A percentile compares a stretch with the other conserved stretches of the same genome.
phyloP scores from a whole-genome alignment of 2,888 invertebrate genomes.

The Adelognathus sp. region DNA sequence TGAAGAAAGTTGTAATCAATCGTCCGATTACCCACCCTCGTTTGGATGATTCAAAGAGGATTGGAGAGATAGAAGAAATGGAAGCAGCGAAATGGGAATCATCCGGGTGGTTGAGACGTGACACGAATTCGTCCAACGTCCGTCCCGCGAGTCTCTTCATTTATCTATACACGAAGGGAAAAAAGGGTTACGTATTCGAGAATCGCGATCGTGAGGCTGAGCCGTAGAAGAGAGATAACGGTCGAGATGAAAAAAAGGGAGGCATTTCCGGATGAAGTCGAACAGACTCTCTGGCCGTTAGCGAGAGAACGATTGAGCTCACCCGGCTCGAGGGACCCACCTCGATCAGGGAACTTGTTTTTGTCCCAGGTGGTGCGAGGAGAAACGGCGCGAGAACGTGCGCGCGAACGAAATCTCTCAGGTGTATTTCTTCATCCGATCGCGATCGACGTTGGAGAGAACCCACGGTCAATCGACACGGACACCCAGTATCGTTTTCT shows the following conservation, averaged over 20 bases:
- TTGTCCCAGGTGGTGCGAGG: constrained; percentile 60
- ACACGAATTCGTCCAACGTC: constrained; percentile 22
- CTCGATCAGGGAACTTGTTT: constrained; percentile 63
- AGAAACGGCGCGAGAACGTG: constrained; percentile 49
- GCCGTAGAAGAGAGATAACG: not conserved
- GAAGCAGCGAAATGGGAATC: constrained; percentile 9
- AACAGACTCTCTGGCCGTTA: constrained; percentile 53
- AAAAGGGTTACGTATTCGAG: constrained; percentile 22
- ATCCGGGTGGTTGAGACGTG: constrained; percentile 20
- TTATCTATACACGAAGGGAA: not conserved
- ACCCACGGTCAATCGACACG: not conserved
- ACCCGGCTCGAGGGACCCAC: constrained; percentile 24
- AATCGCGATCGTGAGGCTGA: not conserved
- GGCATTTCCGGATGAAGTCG: constrained; percentile 60
- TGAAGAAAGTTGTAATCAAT: constrained; percentile 22
- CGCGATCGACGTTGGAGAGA: constrained; percentile 19
- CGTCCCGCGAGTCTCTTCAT: not conserved
- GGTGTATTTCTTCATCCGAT: constrained; percentile 53
- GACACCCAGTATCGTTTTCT: constrained; percentile 7
- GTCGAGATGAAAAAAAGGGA: constrained; percentile 53
- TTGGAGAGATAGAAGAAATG: constrained; percentile 5
- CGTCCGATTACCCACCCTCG: constrained; percentile 47
- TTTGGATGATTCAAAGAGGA: constrained; percentile 36
- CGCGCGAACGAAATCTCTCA: constrained; percentile 33
- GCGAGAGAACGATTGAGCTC: constrained; percentile 22